Conservation (phyloP, 30 jellyfish, hydroid and myxozoan genomes). For the Pelagia noctiluca region DNA sequence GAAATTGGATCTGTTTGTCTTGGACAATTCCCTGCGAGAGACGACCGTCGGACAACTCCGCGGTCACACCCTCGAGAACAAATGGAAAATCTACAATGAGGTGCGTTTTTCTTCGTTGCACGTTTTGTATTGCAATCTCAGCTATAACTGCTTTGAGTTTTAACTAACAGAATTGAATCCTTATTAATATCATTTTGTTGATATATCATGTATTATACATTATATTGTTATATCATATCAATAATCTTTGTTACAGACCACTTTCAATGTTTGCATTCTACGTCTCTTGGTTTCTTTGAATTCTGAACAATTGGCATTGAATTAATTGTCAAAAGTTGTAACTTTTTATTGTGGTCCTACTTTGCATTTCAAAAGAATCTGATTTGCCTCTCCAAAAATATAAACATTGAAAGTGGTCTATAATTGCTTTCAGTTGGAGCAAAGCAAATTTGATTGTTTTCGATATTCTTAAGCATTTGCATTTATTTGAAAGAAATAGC, state of each 20-base stretch:
- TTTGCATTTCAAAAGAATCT: too few species aligned
- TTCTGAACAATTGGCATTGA: too few species aligned
- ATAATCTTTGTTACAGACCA: background rate
- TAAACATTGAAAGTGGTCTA: too few species aligned
- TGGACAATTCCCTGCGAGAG: constrained; percentile 78
- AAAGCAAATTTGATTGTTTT: too few species aligned
- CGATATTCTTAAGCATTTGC: too few species aligned
- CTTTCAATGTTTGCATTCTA: background rate
- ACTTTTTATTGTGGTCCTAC: too few species aligned
- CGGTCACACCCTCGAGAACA: constrained; percentile 74
- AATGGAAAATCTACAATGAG: constrained; percentile 76
- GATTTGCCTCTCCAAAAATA: too few species aligned
- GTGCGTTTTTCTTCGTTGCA: constrained; percentile 2
- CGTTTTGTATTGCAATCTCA: background rate
- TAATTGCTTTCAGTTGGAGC: too few species aligned
- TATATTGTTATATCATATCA: background rate
- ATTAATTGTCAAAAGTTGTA: too few species aligned
- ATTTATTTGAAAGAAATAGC: too few species aligned
- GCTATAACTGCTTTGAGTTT: background rate
- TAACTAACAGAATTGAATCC: background rate
- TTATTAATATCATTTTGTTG: background rate
- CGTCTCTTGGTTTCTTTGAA: too few species aligned
- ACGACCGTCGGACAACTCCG: constrained; percentile 78
- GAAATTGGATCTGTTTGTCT: constrained; percentile 66
- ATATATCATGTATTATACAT: background rate